Conservation (phyloP, 2,888 invertebrate genomes). For the Dolichomitus sp. region DNA sequence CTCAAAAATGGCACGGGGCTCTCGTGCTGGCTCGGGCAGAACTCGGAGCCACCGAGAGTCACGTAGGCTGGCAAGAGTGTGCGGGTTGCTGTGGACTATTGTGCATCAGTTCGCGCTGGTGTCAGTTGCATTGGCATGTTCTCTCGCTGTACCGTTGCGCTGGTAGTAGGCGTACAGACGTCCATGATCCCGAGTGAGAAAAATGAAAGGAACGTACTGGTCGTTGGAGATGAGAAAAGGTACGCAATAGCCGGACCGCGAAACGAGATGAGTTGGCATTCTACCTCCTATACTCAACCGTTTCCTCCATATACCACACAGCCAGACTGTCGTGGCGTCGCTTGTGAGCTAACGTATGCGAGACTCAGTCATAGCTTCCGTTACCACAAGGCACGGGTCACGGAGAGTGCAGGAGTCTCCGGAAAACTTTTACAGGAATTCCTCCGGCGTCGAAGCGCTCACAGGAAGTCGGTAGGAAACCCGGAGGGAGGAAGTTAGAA, state of each 20-base stretch:
- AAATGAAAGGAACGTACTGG: neutral
- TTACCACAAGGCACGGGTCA: constrained; percentile 32
- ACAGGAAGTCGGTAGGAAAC: constrained; percentile 44
- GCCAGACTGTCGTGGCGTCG: constrained; percentile 30
- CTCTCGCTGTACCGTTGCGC: neutral
- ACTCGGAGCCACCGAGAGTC: constrained; percentile 26
- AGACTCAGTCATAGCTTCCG: constrained; percentile 62
- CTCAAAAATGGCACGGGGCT: constrained; percentile 58
- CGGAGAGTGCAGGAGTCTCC: constrained; percentile 25
- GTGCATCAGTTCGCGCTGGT: constrained; percentile 27
- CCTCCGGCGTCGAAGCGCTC: constrained; percentile 56
- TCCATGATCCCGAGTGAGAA: neutral
- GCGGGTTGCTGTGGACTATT: constrained; percentile 36
- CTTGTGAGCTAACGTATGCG: constrained; percentile 61
- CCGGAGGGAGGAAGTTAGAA: constrained; percentile 37
- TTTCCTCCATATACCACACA: neutral
- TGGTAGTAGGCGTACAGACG: constrained; percentile 23
- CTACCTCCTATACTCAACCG: constrained; percentile 1
- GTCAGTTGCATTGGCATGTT: constrained; percentile 50
- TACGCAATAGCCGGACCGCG: constrained; percentile 33
- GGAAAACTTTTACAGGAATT: constrained; percentile 65
- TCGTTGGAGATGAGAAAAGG: constrained; percentile 41
- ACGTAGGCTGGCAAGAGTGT: constrained; percentile 36
- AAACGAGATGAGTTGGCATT: constrained; percentile 41
- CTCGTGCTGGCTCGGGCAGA: constrained; percentile 8